A percentile compares a stretch with the other conserved stretches of the same genome.
Conservation (phyloP, 2,113 vertebrate species). For the Rhagologus leucostigma region DNA sequence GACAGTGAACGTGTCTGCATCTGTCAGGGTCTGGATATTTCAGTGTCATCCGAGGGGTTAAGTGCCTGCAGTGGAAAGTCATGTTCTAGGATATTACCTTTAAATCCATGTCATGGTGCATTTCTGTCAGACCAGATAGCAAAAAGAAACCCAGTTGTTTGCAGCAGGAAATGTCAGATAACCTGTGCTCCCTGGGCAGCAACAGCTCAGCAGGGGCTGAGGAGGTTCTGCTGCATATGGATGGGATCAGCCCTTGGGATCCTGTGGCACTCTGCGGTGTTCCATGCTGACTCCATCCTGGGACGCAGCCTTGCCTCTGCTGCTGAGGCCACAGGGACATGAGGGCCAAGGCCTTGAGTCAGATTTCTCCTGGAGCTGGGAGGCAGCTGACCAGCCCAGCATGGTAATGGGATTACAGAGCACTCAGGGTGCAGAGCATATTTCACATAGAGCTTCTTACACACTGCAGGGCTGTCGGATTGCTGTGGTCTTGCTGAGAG, state of each 20-base stretch:
- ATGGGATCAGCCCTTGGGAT: not conserved
- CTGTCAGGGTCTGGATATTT: not conserved
- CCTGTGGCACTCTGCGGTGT: fast-evolving
- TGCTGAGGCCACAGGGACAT: not conserved
- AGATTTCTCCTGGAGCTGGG: not conserved
- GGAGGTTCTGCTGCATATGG: not conserved
- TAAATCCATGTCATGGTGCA: not conserved
- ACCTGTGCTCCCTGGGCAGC: not conserved
- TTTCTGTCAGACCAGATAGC: not conserved
- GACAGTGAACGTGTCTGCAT: not conserved
- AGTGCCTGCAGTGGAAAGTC: not conserved
- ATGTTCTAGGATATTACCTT: not conserved
- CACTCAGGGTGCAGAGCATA: not conserved
- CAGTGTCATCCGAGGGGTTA: not conserved
- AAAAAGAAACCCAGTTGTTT: not conserved
- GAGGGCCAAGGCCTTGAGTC: not conserved
- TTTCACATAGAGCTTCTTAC: not conserved
- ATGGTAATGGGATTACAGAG: not conserved
- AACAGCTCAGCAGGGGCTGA: not conserved
- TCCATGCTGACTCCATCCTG: not conserved
- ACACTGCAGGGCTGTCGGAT: not conserved
- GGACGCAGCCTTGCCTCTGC: not conserved
- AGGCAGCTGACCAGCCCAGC: not conserved
- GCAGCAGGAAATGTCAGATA: not conserved
- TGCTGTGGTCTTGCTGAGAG: not conserved